These are phyloP conservation scores for Drosophila neonasuta DNA, from an alignment of 2,888 invertebrate species.

Conservation along the genomic window DNA sequence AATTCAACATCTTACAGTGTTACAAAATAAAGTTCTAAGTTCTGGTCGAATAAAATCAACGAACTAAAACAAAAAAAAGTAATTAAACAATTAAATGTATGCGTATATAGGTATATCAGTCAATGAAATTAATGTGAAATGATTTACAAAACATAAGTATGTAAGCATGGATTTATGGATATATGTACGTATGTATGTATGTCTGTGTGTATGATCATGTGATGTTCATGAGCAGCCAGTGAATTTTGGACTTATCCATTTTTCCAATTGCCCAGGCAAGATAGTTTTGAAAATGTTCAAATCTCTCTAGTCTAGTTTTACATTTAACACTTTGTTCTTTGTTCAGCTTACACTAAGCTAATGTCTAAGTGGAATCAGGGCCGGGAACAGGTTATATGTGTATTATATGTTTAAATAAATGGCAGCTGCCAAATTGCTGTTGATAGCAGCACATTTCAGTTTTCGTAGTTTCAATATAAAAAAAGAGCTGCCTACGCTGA, in stretches of 20 bases:
- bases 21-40: constrained; percentile 28
- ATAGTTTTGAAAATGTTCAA: constrained; percentile 13
- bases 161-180: constrained; percentile 7
- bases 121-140: constrained; percentile 71
- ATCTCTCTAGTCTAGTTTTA: constrained; percentile 34
- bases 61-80: constrained; percentile 30
- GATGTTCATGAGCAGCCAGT: constrained; percentile 26
- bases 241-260: constrained; percentile 31
- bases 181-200: not conserved
- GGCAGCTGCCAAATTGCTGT: constrained; percentile 33
- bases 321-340: constrained; percentile 56
- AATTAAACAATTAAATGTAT: constrained; percentile 54
- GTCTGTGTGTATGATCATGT: constrained; percentile 16
- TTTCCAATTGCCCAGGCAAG: constrained; percentile 28
- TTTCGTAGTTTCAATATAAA: constrained; percentile 14
- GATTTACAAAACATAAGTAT: constrained; percentile 50
- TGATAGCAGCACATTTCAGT: constrained; percentile 18
- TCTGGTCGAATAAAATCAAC: constrained; percentile 25
- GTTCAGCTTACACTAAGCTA: constrained; percentile 50
- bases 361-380: constrained; percentile 29
- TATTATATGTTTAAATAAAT: constrained; percentile 23
- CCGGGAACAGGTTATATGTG: constrained; percentile 14
- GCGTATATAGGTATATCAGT: constrained; percentile 64
- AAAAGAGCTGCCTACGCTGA: constrained; percentile 47
- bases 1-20: constrained; percentile 52